Evolutionary conservation across 1,140 invertebrate genomes (phyloP), one percentile per base, ranked within the genome.

Genomic region (Cydia pomonella): DNA sequence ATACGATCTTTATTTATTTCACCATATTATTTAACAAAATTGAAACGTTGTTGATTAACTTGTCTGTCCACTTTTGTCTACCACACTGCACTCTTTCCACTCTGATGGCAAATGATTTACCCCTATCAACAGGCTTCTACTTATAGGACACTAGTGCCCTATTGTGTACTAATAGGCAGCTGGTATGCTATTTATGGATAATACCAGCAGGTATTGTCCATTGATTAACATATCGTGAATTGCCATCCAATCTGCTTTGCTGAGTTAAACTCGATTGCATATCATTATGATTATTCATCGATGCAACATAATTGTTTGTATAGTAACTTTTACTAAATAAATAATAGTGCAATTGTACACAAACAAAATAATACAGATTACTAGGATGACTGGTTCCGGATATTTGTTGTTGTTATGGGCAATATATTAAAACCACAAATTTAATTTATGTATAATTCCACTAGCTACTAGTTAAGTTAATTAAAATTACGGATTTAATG

Each of bases 171-270:
- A 59, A 59, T 21, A 21, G 16, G 18, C 53, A 23, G 7, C 21
- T 59, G 53, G 53, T 59, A 59, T 59, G 53, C 21, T n/a, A 59
- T 23, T 18, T 59, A 53, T 23, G 53, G 53, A 59, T 59, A 59
- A 21, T 23, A 23, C 21, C 21, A 21, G 50, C n/a, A 47, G 53
- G 18, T 59, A 59, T 59, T 59, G 53, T 59, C 53, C 9, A 59
- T 59, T 59, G n/a, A 59, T 59, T 59, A 23, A 59, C 53, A 59
- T 59, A 59, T 59, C 21, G 53, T 59, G 2, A 59, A 59, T 59
- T 59, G 18, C 21, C 10, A 59, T 59, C 53, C 53, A 23, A 59
- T 59, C 53, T 59, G 53, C 53, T 21, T 50, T 23, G 53, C 53
- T 12, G 53, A 59, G 53, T 59, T 12, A 0, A 23, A 59, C 53